phyloP scores from a whole-genome alignment of 2,888 invertebrate genomes.

The Eremobia ochroleuca region DNA sequence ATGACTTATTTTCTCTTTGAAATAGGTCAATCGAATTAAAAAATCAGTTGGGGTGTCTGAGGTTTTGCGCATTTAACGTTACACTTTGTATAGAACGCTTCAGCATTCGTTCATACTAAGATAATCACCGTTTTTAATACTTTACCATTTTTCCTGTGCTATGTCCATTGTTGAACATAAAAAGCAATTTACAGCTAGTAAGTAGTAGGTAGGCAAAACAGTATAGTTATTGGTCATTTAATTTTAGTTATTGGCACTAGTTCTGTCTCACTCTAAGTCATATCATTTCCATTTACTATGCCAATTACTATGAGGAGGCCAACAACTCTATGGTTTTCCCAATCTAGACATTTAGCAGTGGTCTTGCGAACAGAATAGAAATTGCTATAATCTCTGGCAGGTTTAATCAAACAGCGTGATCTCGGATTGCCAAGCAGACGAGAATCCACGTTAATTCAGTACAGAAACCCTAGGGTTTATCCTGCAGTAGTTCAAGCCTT shows the following conservation, averaged over 20 bases:
- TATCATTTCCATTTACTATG: no score
- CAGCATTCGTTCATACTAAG: not conserved
- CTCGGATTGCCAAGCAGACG: conserved; percentile 37
- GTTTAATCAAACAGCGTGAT: conserved; percentile 15
- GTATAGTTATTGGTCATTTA: no score
- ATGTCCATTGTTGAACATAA: not conserved
- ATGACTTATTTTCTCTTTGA: no score
- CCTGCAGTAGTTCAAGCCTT: conserved; percentile 58
- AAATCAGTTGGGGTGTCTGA: no score
- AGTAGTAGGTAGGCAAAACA: no score
- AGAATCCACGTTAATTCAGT: conserved; percentile 51
- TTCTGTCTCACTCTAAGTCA: no score
- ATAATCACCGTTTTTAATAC: not conserved
- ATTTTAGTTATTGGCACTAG: no score
- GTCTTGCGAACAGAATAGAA: not conserved
- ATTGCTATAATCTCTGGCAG: not conserved
- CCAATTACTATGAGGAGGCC: no score
- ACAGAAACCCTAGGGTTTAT: conserved; percentile 57
- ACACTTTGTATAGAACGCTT: not conserved
- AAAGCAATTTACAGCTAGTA: no score
- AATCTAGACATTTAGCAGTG: not conserved
- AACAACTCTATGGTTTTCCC: no score
- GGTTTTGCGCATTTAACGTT: no score
- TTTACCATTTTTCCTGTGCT: not conserved
- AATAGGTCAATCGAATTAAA: no score